Evolutionary conservation across 2,797 vertebrate genomes (phyloP), one percentile per base, ranked within the genome.

Genomic region (Gambelia wislizenii): DNA sequence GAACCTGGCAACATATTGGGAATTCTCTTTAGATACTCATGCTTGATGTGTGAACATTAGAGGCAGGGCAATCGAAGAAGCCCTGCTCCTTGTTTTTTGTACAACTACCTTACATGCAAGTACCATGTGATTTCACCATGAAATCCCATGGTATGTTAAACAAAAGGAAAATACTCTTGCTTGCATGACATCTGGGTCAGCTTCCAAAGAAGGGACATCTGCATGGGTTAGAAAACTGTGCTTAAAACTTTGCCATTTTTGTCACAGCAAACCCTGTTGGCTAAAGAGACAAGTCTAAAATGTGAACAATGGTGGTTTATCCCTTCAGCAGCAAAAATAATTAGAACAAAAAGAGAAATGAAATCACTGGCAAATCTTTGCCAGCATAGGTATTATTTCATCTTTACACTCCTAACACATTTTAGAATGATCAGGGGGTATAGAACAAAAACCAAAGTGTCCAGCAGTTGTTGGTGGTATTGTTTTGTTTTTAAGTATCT

Each of bases 201-300:
- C 4, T 70, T 72, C 20, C 25, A n/a, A 84, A 70, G 47, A 59
- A 80, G 9, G 22, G 12, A 30, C 54, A 42, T 84, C 36, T 85
- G 36, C 70, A 42, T 59, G 30, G 52, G 36, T 39, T 54, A 67
- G 27, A 5, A n/a, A 22, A 59, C 16, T n/a, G 5, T 76, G 56
- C 44, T 6, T 16, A 44, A 72, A 85, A 20, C 70, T 36, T 36
- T 67, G 39, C 49, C 7, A 4, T 49, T 47, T 77, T 67, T 44
- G 22, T 7, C 56, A 36, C 33, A 77, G 42, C 4, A 36, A 2
- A 10, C 64, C 69, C 30, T 30, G 9, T 9, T 49, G 56, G 22
- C 70, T 39, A 54, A 74, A 72, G n/a, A 84, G 22, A 75, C 85
- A 86, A 67, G 75, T 27, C 59, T 49, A 69, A 79, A 69, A 33